Conservation (phyloP, 2,113 vertebrate species). For the Chloropsis hardwickii region DNA sequence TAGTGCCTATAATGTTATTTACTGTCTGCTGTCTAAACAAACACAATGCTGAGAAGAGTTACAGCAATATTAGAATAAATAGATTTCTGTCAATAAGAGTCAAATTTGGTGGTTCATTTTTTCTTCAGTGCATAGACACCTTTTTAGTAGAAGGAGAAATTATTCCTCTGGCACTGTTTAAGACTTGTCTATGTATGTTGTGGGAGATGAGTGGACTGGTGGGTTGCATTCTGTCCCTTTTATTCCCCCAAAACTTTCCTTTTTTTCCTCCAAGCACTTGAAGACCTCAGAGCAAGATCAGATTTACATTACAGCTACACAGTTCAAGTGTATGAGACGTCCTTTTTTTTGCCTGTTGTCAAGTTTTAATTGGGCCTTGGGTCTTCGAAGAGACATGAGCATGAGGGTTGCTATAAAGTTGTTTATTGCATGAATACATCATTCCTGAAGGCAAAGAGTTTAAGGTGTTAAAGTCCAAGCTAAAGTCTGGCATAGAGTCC, state of each 20-base stretch:
- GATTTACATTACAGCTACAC: background rate
- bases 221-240: background rate
- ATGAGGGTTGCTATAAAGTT: too few relatives aligned
- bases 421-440: too few relatives aligned
- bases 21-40: background rate
- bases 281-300: background rate
- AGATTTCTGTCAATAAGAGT: background rate
- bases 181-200: background rate
- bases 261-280: background rate
- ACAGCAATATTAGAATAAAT: background rate
- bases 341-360: too few relatives aligned
- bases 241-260: fast-evolving
- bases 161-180: background rate
- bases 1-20: background rate
- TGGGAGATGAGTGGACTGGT: background rate
- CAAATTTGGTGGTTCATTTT: background rate
- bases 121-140: background rate
- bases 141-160: background rate
- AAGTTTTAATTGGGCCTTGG: too few relatives aligned
- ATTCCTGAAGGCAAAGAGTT: too few relatives aligned
- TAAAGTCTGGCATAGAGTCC: too few relatives aligned
- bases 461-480: too few relatives aligned
- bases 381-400: too few relatives aligned
- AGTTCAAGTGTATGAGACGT: background rate
- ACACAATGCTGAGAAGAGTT: background rate